These are phyloP conservation scores for Odobenus rosmarus DNA, from an alignment of 2,113 vertebrate genomes.

Conservation along the genomic window DNA sequence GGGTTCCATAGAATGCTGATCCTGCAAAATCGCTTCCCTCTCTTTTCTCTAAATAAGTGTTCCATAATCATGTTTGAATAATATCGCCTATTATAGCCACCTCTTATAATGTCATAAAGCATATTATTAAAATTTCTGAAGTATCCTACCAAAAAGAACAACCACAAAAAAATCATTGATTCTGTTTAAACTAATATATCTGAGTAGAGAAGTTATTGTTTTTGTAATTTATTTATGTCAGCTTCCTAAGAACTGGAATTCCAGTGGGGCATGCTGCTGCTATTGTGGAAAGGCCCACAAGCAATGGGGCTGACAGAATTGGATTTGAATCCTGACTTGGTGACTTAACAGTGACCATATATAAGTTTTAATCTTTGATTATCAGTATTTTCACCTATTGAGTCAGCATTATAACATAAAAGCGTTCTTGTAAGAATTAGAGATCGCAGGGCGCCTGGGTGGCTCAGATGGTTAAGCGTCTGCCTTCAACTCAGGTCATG, in stretches of 20 bases:
- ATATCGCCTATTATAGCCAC: not conserved
- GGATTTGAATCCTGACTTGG: not conserved
- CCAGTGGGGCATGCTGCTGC: not conserved
- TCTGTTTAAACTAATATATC: not conserved
- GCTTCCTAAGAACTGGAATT: not conserved
- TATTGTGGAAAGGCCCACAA: not conserved
- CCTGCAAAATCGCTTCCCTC: not conserved
- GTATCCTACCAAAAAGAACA: not conserved
- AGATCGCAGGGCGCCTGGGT: not conserved
- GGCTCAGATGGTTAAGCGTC: not conserved
- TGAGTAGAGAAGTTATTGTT: not conserved
- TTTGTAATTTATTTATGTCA: not conserved
- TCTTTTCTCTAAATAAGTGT: not conserved
- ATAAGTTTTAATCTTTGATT: not conserved
- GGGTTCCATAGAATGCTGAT: not conserved
- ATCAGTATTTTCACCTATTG: not conserved
- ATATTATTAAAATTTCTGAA: conserved; percentile 17
- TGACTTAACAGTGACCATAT: not conserved
- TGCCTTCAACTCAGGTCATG: not conserved
- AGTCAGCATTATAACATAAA: not conserved
- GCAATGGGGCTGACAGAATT: not conserved
- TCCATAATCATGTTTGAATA: not conserved
- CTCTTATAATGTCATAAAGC: not conserved
- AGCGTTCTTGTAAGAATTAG: not conserved
- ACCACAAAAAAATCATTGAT: not conserved